Base-by-base conservation (phyloP, 1,140 invertebrate species). In the Fopius arisanus region DNA sequence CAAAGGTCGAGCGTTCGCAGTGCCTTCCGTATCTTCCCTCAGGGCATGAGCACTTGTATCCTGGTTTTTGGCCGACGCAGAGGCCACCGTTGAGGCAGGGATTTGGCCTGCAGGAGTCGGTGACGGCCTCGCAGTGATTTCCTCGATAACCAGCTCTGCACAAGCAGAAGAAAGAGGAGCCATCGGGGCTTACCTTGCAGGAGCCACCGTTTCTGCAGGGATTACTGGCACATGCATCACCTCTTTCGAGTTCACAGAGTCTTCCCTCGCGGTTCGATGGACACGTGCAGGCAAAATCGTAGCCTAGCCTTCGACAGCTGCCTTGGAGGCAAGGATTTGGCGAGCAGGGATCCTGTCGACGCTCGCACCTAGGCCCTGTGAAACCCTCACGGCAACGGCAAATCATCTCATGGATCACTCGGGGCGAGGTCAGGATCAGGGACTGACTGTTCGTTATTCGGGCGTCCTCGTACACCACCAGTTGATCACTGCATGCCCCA, bases 181-280 rank as follows among this genome's bases (percentile, higher is more conserved):
- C 94, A 79, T 96, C 94, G 0, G 93, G 91, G 80, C 94, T 95
- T 80, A 95, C 94, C 79, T 95, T 92, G 77, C 96, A 97, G 1
- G 95, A 95, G 10, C 96, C 96, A 10, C 96, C 96, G 81, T 97
- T 97, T 80, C 92, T 91, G 78, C 96, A 98, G 2, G 96, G 95
- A 82, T 94, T 95, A 41, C 90, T 92, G 67, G 92, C 92, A 82
- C 96, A 97, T 0, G 92, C 93, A 80, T 96, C 94, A 33, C 94
- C 94, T 78, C 92, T 90, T 81, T 96, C 94, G 67, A 92, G 81
- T 83, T 97, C 95, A 81, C 96, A 97, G n/a, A 91, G 88, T 81
- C 92, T 92, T 5, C 96, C 96, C 78, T 96, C 94, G 40, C 93
- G 90, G 67, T 92, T 89, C 0, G 91, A 81, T 0, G 94, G 92